A percentile compares a stretch with the other conserved stretches of the same genome.
phyloP scores from a whole-genome alignment of 2,797 vertebrate genomes.

The Hybognathus amarus region DNA sequence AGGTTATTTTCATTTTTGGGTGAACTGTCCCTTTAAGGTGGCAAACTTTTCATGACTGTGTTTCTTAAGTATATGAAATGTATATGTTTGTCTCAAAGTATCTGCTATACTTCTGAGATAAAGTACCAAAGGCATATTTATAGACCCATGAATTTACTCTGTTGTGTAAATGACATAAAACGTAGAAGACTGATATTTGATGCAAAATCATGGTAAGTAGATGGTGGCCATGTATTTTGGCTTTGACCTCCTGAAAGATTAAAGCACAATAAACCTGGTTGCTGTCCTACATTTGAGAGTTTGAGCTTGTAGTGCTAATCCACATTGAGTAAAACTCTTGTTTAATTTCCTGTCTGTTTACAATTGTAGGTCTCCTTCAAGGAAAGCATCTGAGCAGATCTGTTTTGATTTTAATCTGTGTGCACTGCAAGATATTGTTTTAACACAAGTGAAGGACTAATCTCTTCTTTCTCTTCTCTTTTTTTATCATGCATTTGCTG shows the following conservation, averaged over 20 bases:
- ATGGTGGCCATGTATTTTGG: not conserved
- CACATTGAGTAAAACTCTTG: not conserved
- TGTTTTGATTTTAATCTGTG: not conserved
- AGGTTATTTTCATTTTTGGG: no score
- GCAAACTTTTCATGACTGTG: not conserved
- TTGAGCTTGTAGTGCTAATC: not conserved
- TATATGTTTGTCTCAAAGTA: not conserved
- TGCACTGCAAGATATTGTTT: not conserved
- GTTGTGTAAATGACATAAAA: not conserved
- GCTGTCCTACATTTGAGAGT: not conserved
- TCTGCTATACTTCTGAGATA: not conserved
- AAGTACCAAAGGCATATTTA: not conserved
- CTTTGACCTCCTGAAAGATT: not conserved
- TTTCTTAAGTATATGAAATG: not conserved
- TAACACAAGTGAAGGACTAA: not conserved
- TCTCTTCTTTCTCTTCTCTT: not conserved
- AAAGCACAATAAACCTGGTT: not conserved
- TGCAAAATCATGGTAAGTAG: not conserved
- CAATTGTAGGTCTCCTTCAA: not conserved
- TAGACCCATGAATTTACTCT: not conserved
- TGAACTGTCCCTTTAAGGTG: no score
- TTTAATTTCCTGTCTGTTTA: not conserved
- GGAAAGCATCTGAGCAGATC: not conserved
- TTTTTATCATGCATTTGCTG: not conserved
- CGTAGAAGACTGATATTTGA: not conserved